Evolutionary conservation across 2,888 invertebrate species (phyloP).

Genomic region (Noctua fimbriata): DNA sequence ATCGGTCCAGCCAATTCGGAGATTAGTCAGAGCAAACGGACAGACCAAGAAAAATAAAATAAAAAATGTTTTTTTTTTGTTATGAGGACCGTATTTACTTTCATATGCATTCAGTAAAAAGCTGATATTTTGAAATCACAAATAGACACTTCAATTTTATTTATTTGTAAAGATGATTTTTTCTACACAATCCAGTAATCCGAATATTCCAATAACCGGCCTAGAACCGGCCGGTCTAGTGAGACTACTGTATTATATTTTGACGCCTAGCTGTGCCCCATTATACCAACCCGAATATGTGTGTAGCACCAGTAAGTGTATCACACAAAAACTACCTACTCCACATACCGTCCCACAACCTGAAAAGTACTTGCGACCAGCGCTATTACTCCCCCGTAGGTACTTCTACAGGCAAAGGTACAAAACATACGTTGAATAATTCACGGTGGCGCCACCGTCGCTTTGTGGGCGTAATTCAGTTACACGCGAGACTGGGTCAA

Average conservation of each 20-base stretch:
- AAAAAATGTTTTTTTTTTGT: no score
- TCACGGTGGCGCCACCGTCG: slow-evolving; percentile 71
- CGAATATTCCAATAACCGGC: neutral
- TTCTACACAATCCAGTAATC: neutral
- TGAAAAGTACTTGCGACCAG: slow-evolving; percentile 26
- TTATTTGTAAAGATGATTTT: no score
- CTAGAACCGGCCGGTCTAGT: no score
- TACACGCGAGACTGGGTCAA: slow-evolving; percentile 70
- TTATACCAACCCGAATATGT: neutral
- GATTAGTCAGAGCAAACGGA: no score
- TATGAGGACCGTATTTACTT: no score
- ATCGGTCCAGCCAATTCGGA: no score
- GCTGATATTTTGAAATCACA: no score
- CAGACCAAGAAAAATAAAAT: no score
- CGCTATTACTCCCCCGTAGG: slow-evolving; percentile 12
- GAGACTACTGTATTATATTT: neutral
- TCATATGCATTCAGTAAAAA: no score
- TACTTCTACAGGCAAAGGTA: slow-evolving; percentile 57
- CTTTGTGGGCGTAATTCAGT: slow-evolving; percentile 80
- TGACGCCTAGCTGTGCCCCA: neutral
- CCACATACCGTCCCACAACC: neutral
- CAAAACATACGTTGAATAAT: slow-evolving; percentile 81
- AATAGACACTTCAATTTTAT: no score
- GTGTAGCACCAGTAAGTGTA: neutral
- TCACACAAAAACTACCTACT: neutral